Evolutionary conservation across 2,113 vertebrate genomes (phyloP).

Genomic region (Gymnorhina tibicen): DNA sequence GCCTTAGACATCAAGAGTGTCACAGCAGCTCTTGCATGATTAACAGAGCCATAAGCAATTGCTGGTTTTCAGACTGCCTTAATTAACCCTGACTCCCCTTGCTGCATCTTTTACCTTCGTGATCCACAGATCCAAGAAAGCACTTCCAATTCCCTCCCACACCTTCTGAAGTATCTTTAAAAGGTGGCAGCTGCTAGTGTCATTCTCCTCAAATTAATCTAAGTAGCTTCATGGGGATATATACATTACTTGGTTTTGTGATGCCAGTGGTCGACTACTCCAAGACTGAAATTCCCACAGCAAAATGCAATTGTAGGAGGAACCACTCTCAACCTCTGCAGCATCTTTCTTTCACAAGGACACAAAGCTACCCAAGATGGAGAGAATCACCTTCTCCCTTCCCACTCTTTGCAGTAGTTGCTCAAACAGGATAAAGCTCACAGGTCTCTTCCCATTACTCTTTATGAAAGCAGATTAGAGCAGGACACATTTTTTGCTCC

Average conservation of each 20-base stretch:
- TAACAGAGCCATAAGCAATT: background rate
- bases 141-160: background rate
- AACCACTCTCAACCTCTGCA: background rate
- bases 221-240: background rate
- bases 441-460: background rate
- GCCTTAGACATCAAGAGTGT: background rate
- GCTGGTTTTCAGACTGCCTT: background rate
- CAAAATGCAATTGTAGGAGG: background rate
- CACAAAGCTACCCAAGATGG: background rate
- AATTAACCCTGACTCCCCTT: background rate
- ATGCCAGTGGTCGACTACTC: background rate
- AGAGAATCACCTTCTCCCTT: background rate
- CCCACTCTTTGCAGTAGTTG: accelerated
- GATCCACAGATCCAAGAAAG: background rate
- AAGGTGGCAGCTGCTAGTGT: background rate
- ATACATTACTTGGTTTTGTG: background rate
- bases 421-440: background rate
- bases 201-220: background rate
- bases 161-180: background rate
- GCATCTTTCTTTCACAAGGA: background rate
- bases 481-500: background rate
- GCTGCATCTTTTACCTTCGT: background rate
- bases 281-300: background rate
- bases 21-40: background rate
- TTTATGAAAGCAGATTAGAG: background rate